Conservation (phyloP, 2,797 vertebrate genomes). For the Halcyon smyrnensis region DNA sequence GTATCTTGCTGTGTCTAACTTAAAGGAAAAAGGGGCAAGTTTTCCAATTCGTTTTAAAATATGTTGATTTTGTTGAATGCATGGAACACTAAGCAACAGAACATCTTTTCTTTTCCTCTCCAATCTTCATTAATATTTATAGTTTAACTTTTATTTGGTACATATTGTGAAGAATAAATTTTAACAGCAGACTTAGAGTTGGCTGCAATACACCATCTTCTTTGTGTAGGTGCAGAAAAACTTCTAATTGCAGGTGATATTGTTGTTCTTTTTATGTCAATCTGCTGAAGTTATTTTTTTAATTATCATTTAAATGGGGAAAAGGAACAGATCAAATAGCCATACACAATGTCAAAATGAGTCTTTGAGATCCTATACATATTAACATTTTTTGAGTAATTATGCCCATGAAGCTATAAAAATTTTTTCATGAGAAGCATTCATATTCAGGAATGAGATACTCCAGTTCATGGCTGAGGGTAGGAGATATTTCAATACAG, state of each 20-base stretch:
- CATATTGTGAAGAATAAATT: conserved; percentile 41
- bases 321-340: not conserved
- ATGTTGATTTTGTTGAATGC: conserved; percentile 41
- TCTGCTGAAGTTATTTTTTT: not conserved
- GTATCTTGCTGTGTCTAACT: conserved; percentile 51
- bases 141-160: conserved; percentile 53
- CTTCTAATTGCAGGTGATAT: conserved; percentile 51
- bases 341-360: not conserved
- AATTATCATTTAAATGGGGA: not conserved
- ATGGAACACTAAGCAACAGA: conserved; percentile 42
- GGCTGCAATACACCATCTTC: not conserved
- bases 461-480: not conserved
- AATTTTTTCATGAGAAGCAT: not conserved
- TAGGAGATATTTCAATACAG: not conserved
- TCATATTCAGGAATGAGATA: not conserved
- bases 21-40: conserved; percentile 36
- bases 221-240: conserved; percentile 22
- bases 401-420: not conserved
- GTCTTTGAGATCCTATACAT: not conserved
- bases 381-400: not conserved
- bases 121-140: conserved; percentile 61
- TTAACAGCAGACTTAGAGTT: conserved; percentile 28
- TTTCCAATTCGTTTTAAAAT: conserved; percentile 38
- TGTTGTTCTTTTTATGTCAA: conserved; percentile 11
- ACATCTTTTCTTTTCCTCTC: conserved; percentile 33